phyloP scores from a whole-genome alignment of 2,888 invertebrate genomes.

The Diabrotica balteata region DNA sequence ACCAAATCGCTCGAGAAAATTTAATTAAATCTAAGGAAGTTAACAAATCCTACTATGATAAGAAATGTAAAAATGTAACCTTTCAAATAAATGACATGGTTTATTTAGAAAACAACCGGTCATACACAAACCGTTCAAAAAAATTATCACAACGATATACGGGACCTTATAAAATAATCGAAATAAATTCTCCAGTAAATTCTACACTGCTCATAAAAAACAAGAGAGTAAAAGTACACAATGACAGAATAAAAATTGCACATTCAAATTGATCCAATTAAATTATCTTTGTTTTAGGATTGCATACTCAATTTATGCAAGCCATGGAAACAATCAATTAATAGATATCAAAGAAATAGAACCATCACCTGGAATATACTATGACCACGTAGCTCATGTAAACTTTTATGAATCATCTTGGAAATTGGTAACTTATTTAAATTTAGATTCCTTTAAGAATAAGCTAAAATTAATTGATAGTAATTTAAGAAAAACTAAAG shows the following conservation, averaged over 20 bases:
- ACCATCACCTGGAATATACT: constrained; percentile 20
- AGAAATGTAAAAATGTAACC: constrained; percentile 22
- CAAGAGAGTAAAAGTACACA: constrained; percentile 33
- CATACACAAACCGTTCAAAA: constrained; percentile 22
- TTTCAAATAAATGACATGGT: constrained; percentile 30
- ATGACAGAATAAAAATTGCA: constrained; percentile 31
- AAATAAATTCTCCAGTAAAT: constrained; percentile 25
- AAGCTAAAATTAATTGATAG: constrained; percentile 24
- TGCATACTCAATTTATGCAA: too few relatives aligned
- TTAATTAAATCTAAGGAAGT: constrained; percentile 34
- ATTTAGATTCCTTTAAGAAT: constrained; percentile 15
- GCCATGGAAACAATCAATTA: too few relatives aligned
- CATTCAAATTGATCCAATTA: constrained; percentile 13
- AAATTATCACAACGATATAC: constrained; percentile 27
- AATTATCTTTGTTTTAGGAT: too few relatives aligned
- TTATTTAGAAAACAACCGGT: constrained; percentile 4
- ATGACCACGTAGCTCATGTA: constrained; percentile 21
- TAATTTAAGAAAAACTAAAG: constrained; percentile 13
- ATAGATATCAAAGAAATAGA: constrained; percentile 5
- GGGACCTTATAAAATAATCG: constrained; percentile 25
- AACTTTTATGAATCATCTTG: constrained; percentile 25
- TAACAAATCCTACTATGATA: constrained; percentile 44
- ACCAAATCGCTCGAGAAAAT: constrained; percentile 38
- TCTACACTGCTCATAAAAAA: constrained; percentile 17
- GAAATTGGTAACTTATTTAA: constrained; percentile 30